These are phyloP conservation scores for Mizuhopecten yessoensis DNA, from an alignment of 1,140 invertebrate genomes.

Conservation along the genomic window DNA sequence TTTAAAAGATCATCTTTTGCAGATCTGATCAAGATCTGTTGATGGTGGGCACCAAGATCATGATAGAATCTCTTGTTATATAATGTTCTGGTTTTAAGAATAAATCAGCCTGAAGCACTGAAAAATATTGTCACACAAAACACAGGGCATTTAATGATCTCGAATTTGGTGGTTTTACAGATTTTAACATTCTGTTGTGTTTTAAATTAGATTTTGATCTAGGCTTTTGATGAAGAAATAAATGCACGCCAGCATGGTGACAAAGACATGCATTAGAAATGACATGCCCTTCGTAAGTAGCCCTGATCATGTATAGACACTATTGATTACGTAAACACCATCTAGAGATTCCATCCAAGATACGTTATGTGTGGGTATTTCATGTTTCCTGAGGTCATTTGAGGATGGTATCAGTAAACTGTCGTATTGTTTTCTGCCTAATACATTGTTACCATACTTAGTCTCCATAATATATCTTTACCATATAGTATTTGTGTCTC, in stretches of 20 bases:
- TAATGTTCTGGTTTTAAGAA: not conserved
- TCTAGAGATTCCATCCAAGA: no score
- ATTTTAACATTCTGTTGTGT: not conserved
- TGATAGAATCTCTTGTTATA: not conserved
- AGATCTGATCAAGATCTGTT: no score
- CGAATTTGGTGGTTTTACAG: not conserved
- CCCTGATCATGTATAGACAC: not conserved
- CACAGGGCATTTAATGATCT: not conserved
- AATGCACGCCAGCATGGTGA: not conserved
- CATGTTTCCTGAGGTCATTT: no score
- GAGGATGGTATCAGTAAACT: no score
- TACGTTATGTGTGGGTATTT: no score
- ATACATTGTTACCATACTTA: no score
- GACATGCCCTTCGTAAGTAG: not conserved
- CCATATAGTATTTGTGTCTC: no score
- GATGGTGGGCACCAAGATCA: no score
- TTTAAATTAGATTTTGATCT: slow-evolving; percentile 6
- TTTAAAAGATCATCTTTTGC: no score
- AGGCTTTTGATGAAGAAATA: not conserved
- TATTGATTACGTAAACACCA: no score
- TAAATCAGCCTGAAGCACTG: not conserved
- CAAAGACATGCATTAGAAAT: not conserved
- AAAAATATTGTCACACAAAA: not conserved
- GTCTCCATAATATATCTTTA: no score
- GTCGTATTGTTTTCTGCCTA: no score